Evolutionary conservation across 2,113 vertebrate species (phyloP).

Genomic region (Clarias batrachus): DNA sequence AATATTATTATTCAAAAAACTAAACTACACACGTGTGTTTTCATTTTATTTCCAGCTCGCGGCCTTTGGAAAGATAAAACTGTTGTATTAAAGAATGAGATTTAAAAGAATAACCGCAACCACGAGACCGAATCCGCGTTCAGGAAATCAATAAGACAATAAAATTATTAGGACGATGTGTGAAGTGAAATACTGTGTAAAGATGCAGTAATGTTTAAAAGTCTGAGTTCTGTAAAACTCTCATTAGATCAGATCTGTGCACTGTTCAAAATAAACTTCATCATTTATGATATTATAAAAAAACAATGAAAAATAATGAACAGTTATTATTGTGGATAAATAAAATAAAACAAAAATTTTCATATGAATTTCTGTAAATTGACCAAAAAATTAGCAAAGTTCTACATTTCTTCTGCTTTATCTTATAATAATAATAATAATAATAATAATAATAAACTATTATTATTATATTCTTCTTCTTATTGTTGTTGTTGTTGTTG

Average conservation of each 20-base stretch:
- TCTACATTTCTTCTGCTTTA: no score
- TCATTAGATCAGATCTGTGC: background rate
- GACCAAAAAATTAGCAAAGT: no score
- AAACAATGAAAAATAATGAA: background rate
- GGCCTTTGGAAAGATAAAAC: background rate
- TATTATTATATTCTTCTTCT: background rate
- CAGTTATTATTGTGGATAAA: no score
- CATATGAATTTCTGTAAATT: no score
- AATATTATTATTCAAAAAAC: background rate
- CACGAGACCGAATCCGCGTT: background rate
- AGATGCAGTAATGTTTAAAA: background rate
- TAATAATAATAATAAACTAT: background rate
- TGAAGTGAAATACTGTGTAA: background rate
- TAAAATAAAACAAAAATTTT: background rate
- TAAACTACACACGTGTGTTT: background rate
- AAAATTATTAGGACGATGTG: no score
- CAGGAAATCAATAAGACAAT: background rate
- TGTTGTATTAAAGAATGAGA: background rate
- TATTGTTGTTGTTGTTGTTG: no score
- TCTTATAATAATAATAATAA: background rate
- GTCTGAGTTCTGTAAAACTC: no score
- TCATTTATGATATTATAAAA: background rate
- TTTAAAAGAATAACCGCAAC: no score
- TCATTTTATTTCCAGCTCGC: background rate
- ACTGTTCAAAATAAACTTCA: background rate